Conservation (phyloP, 2,113 vertebrate genomes). For the Coptodon rendalli region DNA sequence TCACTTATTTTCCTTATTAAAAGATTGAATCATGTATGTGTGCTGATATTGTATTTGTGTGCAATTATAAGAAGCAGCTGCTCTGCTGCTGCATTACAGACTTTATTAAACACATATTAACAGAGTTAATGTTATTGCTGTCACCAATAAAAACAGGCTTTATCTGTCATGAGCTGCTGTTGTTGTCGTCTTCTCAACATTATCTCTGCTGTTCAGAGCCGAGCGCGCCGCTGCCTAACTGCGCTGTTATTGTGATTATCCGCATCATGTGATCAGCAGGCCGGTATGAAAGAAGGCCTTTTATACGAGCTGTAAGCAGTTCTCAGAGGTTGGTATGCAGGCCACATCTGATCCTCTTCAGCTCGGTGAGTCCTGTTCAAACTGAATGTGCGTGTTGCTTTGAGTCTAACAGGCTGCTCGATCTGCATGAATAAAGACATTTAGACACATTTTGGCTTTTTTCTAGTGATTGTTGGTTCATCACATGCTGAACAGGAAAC, state of each 20-base stretch:
- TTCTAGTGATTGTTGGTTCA: accelerated
- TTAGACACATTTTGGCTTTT: accelerated
- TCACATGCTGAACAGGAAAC: background rate
- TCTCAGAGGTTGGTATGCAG: background rate
- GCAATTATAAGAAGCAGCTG: accelerated
- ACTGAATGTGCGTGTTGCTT: background rate
- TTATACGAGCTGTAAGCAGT: conserved; percentile 22
- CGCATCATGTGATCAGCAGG: conserved; percentile 70
- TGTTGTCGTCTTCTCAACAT: background rate
- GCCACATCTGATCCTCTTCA: background rate
- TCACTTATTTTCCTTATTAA: background rate
- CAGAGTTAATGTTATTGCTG: background rate
- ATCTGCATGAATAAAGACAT: accelerated
- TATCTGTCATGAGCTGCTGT: background rate
- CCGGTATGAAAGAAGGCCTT: conserved; percentile 60
- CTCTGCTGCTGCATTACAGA: background rate
- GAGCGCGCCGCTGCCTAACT: background rate
- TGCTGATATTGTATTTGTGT: background rate
- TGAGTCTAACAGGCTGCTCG: background rate
- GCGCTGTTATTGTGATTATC: conserved; percentile 68
- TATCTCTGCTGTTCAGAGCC: background rate
- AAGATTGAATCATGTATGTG: background rate
- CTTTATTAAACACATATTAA: background rate
- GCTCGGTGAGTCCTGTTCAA: conserved; percentile 21
- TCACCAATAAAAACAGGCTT: background rate